Conservation (phyloP, 2,113 vertebrate genomes). For the Mungos mungo region DNA sequence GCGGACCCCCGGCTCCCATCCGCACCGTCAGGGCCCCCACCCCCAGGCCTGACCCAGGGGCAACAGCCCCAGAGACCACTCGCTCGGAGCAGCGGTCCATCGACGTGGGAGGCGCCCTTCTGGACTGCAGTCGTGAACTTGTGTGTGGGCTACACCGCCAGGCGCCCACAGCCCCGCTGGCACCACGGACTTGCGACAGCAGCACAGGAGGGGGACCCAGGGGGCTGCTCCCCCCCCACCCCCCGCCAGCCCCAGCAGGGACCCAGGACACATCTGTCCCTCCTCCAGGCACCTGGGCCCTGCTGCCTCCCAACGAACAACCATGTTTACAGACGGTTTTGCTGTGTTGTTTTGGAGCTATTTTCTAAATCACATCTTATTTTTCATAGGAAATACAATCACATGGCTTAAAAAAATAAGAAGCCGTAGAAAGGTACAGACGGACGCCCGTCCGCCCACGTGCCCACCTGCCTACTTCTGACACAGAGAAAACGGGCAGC, state of each 20-base stretch:
- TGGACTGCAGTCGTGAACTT: not conserved
- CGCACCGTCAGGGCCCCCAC: not conserved
- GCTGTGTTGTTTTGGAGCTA: not conserved
- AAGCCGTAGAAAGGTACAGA: not conserved
- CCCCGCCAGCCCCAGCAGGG: not conserved
- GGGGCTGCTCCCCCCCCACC: no score
- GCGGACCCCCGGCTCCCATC: not conserved
- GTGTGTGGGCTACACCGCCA: not conserved
- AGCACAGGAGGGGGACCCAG: not conserved
- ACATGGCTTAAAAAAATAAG: not conserved
- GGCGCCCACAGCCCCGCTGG: not conserved
- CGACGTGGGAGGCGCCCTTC: not conserved
- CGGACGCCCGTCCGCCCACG: not conserved
- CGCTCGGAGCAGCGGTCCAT: fast-evolving
- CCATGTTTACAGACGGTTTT: no score
- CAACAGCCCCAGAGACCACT: not conserved
- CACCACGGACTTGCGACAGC: fast-evolving
- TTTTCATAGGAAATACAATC: not conserved
- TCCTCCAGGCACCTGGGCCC: not conserved
- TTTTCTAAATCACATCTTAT: not conserved
- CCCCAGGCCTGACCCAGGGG: no score
- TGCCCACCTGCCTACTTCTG: no score
- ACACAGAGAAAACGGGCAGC: not conserved
- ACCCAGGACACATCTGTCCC: fast-evolving
- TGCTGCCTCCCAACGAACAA: fast-evolving